Evolutionary conservation across 2,888 invertebrate species (phyloP).

Genomic region (Seira musarum): DNA sequence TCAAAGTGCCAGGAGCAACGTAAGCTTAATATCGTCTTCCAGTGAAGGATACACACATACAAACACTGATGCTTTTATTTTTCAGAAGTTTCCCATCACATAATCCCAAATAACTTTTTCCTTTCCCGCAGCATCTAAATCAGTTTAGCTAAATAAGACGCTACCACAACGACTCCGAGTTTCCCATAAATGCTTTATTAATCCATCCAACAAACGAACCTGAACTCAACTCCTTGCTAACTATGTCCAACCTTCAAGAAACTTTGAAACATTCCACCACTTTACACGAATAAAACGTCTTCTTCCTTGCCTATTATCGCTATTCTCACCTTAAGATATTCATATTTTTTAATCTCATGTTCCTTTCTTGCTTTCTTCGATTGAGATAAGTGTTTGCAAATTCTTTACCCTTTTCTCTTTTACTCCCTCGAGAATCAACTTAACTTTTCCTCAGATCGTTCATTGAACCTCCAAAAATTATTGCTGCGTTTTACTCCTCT

Average conservation of each 20-base stretch:
- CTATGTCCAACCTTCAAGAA: constrained; percentile 47
- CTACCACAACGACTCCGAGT: not conserved
- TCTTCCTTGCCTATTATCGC: not conserved
- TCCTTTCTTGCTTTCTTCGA: constrained; percentile 27
- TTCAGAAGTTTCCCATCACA: not conserved
- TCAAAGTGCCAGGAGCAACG: not conserved
- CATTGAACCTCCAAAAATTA: constrained; percentile 49
- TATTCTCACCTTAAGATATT: constrained; percentile 1
- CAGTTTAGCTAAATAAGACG: constrained; percentile 10
- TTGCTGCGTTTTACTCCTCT: constrained; percentile 11
- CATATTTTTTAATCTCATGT: constrained; percentile 17
- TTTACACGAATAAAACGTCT: not conserved
- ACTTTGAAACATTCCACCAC: not conserved
- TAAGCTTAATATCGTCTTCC: not conserved
- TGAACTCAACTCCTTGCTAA: not conserved
- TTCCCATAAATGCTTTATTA: constrained; percentile 4
- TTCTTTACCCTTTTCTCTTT: constrained; percentile 9
- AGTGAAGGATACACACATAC: not conserved
- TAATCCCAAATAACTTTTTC: no score
- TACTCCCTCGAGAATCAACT: constrained; percentile 35
- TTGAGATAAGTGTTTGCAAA: constrained; percentile 51
- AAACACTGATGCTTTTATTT: not conserved
- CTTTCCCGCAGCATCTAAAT: constrained; percentile 3
- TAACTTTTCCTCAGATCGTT: constrained; percentile 36
- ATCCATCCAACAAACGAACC: not conserved